Percentiles rank a stretch among this genome's conserved stretches.
phyloP scores from a whole-genome alignment of 2,113 vertebrate genomes.

The Cyprinus carpio region DNA sequence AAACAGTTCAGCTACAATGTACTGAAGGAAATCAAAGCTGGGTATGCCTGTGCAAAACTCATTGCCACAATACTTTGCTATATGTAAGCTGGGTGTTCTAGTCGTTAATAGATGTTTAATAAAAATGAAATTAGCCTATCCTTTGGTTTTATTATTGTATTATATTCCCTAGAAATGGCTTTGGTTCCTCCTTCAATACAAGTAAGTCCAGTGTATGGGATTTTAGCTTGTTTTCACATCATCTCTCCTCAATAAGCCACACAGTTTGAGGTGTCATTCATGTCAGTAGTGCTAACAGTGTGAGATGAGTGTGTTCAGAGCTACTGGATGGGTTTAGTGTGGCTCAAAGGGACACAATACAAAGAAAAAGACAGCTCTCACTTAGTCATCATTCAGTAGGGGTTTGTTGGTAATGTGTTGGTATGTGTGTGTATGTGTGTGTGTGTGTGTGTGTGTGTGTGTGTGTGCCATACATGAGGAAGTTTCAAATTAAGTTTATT shows the following conservation, averaged over 20 bases:
- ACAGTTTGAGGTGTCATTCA: constrained; percentile 21
- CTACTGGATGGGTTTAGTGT: not conserved
- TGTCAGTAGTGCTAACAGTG: not conserved
- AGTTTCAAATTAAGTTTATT: not conserved
- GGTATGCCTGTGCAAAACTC: not conserved
- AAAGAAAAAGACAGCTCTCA: not conserved
- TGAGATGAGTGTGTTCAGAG: not conserved
- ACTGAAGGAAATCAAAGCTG: not conserved
- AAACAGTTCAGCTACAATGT: not conserved
- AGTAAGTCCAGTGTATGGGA: not conserved
- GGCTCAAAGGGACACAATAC: not conserved
- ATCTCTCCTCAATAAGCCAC: not conserved
- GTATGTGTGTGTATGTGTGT: not conserved
- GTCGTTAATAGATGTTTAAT: not conserved
- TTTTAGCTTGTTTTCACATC: not conserved
- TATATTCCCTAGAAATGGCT: not conserved
- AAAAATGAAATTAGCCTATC: not conserved
- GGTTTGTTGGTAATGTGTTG: not conserved
- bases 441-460: not conserved
- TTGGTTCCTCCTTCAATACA: not conserved
- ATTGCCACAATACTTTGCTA: not conserved
- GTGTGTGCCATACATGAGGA: not conserved
- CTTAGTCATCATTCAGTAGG: constrained; percentile 10
- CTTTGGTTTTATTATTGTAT: not conserved
- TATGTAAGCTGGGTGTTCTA: not conserved